phyloP scores from a whole-genome alignment of 2,113 vertebrate species.

The Oceanodroma tethys region DNA sequence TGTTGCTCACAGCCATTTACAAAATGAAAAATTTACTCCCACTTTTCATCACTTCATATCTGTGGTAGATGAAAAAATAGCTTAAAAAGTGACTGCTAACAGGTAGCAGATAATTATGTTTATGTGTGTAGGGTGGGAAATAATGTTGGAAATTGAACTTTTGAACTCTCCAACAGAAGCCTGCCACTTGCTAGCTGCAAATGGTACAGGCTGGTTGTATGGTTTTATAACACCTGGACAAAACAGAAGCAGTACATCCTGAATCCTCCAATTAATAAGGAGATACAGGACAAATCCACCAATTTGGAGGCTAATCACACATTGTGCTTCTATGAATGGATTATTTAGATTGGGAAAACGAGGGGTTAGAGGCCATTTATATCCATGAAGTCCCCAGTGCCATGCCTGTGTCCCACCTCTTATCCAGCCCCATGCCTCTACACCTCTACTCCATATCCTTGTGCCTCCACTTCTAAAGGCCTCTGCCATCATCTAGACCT shows the following conservation, averaged over 20 bases:
- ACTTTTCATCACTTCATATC: not conserved
- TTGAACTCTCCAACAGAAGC: not conserved
- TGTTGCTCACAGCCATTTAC: not conserved
- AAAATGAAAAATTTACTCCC: not conserved
- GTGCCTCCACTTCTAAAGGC: not conserved
- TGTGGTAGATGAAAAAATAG: not conserved
- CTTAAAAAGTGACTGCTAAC: not conserved
- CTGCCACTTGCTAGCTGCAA: not conserved
- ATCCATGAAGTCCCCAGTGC: not conserved
- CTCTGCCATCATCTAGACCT: not conserved
- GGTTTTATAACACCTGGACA: not conserved
- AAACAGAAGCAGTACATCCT: not conserved
- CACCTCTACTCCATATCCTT: accelerated
- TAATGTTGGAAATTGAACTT: not conserved
- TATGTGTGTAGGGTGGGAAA: not conserved
- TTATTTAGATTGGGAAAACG: not conserved
- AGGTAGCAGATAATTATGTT: not conserved
- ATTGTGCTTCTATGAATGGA: not conserved
- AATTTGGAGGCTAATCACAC: not conserved
- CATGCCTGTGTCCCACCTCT: not conserved
- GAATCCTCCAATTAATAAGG: not conserved
- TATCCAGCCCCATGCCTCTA: not conserved
- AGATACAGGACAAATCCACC: not conserved
- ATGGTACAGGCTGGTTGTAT: not conserved
- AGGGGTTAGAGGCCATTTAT: not conserved